phyloP scores from a whole-genome alignment of 2,113 vertebrate genomes.

The Microtus pennsylvanicus region DNA sequence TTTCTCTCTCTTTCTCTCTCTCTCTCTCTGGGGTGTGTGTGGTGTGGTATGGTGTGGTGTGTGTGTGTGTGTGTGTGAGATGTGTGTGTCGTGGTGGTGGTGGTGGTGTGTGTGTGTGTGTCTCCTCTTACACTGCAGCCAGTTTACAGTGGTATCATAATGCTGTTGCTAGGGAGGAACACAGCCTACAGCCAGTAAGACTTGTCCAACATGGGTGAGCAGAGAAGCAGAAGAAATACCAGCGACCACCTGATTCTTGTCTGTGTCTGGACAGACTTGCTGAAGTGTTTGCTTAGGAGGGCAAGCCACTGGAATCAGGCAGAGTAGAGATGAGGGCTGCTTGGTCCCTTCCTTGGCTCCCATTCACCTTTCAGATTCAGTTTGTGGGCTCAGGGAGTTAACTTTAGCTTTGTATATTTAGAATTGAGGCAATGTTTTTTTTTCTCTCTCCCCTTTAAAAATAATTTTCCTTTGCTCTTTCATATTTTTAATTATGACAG shows the following conservation, averaged over 20 bases:
- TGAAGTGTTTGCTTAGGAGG: neutral
- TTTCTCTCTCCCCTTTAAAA: neutral
- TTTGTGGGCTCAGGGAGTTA: neutral
- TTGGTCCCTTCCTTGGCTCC: neutral
- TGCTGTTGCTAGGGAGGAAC: slow-evolving; percentile 59
- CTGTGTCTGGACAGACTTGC: neutral
- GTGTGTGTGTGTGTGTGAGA: no score
- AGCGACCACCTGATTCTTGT: neutral
- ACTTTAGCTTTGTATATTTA: slow-evolving; percentile 67
- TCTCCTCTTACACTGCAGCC: neutral
- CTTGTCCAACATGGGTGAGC: neutral
- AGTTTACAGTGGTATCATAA: slow-evolving; percentile 41
- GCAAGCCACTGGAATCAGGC: neutral
- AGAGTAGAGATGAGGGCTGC: neutral
- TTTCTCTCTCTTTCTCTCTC: slow-evolving; percentile 22
- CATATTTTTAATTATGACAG: slow-evolving; percentile 60
- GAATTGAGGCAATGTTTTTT: slow-evolving; percentile 8
- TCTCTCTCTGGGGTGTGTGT: no score
- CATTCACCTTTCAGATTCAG: neutral
- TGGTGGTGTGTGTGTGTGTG: neutral
- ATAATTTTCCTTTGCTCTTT: slow-evolving; percentile 14
- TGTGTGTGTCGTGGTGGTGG: no score
- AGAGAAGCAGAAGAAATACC: neutral
- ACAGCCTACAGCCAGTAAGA: neutral
- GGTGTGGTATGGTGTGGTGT: neutral